Evolutionary conservation across 2,888 invertebrate genomes (phyloP).

Genomic region (Volucella bombylans): DNA sequence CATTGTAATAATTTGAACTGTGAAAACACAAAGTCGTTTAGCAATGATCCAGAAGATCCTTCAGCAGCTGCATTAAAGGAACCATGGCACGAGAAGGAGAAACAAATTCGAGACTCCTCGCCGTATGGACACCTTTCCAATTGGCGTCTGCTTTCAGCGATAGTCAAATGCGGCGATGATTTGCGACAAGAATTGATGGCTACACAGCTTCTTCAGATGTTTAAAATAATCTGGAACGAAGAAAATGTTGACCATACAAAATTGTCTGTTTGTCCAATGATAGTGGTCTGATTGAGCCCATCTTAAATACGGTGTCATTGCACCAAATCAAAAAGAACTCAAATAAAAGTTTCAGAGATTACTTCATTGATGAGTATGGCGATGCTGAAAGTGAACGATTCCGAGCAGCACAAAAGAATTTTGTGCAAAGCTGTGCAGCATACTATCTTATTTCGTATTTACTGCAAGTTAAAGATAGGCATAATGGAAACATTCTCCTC

Average conservation of each 20-base stretch:
- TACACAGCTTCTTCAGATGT: constrained; percentile 94
- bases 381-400: constrained; percentile 94
- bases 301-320: constrained; percentile 95
- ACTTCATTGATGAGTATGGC: constrained; percentile 97
- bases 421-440: constrained; percentile 98
- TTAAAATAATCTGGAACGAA: constrained; percentile 92
- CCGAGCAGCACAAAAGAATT: constrained; percentile 96
- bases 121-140: constrained; percentile 96
- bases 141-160: constrained; percentile 97
- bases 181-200: constrained; percentile 98
- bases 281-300: constrained; percentile 98
- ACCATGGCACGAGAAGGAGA: constrained; percentile 92
- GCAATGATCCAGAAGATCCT: constrained; percentile 98
- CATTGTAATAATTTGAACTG: constrained; percentile 84
- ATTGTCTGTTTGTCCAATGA: constrained; percentile 97
- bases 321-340: constrained; percentile 99
- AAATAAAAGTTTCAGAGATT: constrained; percentile 93
- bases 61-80: constrained; percentile 98
- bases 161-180: constrained; percentile 99
- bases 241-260: constrained; percentile 93
- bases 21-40: constrained; percentile 89
- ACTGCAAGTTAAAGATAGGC: constrained; percentile 99
- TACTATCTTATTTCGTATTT: constrained; percentile 98
- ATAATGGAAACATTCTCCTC: constrained; percentile 98
- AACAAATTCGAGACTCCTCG: constrained; percentile 91